Base-by-base conservation (phyloP, 1,140 invertebrate genomes). In the Theocolax elegans region DNA sequence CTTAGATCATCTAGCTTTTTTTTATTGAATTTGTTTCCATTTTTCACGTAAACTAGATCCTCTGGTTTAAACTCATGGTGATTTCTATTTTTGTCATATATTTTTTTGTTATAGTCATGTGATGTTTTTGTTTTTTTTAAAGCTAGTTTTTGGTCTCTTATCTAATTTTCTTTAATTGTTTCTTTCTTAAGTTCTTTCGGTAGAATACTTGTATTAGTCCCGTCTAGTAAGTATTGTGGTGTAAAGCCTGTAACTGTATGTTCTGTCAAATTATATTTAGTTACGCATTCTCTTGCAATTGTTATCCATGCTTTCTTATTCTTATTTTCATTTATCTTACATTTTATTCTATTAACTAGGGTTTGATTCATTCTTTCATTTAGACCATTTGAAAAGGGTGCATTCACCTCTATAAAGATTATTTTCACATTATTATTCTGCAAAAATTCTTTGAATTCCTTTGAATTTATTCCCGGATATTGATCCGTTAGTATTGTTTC, bases 11-110 rank as follows among this genome's bases (percentile, higher is more conserved):
- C n/a, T n/a, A n/a, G n/a, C n/a, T n/a, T n/a, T n/a, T n/a, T n/a
- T n/a, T n/a, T n/a, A n/a, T n/a, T n/a, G n/a, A n/a, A n/a, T n/a
- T n/a, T n/a, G n/a, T n/a, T n/a, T n/a, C n/a, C n/a, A n/a, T n/a
- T n/a, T n/a, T n/a, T n/a, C n/a, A n/a, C n/a, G n/a, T n/a, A n/a
- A n/a, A n/a, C n/a, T n/a, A n/a, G n/a, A n/a, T n/a, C n/a, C 23
- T 54, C 73, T 56, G 10, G 29, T 31, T 74, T 70, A 19, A 72
- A 74, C 35, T 53, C 31, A 53, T 69, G 38, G 13, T 72, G 15
- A 44, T 44, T 69, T 71, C 63, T 70, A 63, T 72, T 72, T 49
- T 67, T 75, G 21, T 75, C 63, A 62, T 38, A 54, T 27, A 72
- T 40, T 35, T 42, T 40, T 48, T 56, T 67, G 19, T 67, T 67